Percentiles rank a stretch among this genome's conserved stretches.
phyloP scores from a whole-genome alignment of 2,888 invertebrate genomes.

The Pseudanteris insignis region DNA sequence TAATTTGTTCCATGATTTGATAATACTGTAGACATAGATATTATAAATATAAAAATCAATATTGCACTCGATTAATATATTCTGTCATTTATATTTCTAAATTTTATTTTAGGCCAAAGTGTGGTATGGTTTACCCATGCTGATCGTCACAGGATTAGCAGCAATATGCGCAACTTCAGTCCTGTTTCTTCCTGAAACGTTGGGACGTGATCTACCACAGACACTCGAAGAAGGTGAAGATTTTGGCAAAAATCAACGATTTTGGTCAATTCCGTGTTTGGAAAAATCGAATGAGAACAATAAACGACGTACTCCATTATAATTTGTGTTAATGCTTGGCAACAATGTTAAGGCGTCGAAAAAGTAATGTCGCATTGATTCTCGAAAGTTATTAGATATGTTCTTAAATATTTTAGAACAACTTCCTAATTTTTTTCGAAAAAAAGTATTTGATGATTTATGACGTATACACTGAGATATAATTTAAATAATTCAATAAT shows the following conservation, averaged over 20 bases:
- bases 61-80: neutral
- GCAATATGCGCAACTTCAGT: slow-evolving; percentile 77
- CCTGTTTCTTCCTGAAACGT: slow-evolving; percentile 84
- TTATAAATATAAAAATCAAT: neutral
- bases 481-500: no score
- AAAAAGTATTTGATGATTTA: no score
- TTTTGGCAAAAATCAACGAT: slow-evolving; percentile 81
- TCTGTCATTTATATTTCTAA: neutral
- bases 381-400: no score
- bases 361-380: no score
- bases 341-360: no score
- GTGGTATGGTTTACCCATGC: slow-evolving; percentile 72
- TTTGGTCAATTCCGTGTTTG: slow-evolving; percentile 77
- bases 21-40: no score
- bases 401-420: no score
- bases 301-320: slow-evolving; percentile 7
- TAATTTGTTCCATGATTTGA: no score
- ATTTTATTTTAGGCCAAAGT: slow-evolving; percentile 51
- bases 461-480: no score
- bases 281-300: slow-evolving; percentile 29
- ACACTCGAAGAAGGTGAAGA: slow-evolving; percentile 87
- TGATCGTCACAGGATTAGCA: slow-evolving; percentile 79
- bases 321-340: no score
- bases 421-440: no score
- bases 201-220: slow-evolving; percentile 86